These are phyloP conservation scores for Leucophenga varia DNA, from an alignment of 1,140 invertebrate genomes.

Conservation along the genomic window DNA sequence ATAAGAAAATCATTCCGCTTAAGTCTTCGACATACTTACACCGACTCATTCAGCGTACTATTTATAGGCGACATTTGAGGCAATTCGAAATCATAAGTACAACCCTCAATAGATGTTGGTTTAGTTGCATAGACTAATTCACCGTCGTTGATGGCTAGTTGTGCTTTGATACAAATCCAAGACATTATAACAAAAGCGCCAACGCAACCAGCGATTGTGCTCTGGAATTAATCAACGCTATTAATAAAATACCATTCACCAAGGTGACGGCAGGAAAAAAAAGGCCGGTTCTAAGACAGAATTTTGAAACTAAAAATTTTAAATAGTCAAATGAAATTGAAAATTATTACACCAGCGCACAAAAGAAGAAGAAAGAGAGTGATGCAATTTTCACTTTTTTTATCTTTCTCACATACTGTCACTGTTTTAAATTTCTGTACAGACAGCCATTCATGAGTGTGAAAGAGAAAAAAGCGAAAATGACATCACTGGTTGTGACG, in stretches of 20 bases:
- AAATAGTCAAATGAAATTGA: not conserved
- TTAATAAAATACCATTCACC: no score
- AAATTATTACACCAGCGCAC: not conserved
- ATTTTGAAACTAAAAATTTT: no score
- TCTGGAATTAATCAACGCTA: conserved; percentile 62
- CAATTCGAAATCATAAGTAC: conserved; percentile 59
- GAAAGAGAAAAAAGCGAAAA: no score
- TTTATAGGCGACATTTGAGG: conserved; percentile 52
- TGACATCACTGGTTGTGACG: no score
- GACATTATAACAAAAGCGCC: conserved; percentile 69
- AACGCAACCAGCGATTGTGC: conserved; percentile 71
- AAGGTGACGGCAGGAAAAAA: no score
- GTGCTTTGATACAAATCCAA: conserved; percentile 76
- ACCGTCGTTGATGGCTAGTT: conserved; percentile 66
- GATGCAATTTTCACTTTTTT: no score
- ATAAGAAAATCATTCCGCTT: not conserved
- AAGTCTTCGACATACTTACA: conserved; percentile 20
- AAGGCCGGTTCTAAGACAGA: no score
- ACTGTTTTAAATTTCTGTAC: no score
- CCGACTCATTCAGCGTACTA: conserved; percentile 11
- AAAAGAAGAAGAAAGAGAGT: no score
- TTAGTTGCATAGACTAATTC: conserved; percentile 62
- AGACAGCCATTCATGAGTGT: no score
- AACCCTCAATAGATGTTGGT: conserved; percentile 65
- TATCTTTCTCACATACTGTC: no score